Evolutionary conservation across 1,140 invertebrate genomes (phyloP).

Genomic region (Micrasema longulum): DNA sequence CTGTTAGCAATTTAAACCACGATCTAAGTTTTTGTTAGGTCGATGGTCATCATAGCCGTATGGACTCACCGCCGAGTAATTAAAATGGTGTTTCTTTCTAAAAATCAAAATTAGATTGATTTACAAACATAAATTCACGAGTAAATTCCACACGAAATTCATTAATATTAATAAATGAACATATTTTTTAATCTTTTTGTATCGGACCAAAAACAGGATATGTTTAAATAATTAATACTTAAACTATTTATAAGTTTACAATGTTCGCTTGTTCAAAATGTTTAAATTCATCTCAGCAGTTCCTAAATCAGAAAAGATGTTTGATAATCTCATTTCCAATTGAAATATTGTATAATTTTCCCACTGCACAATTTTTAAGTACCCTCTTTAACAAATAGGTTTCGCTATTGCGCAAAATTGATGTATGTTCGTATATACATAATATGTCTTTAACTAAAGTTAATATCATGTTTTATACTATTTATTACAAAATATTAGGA

Average conservation of each 20-base stretch:
- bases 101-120: no score
- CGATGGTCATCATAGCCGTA: no score
- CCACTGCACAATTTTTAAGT: conserved; percentile 8
- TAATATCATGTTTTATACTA: conserved; percentile 54
- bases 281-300: background rate
- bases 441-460: conserved; percentile 45
- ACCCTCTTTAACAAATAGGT: conserved; percentile 13
- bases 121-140: no score
- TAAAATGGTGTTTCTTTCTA: no score
- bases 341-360: no score
- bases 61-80: no score
- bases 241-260: conserved; percentile 15
- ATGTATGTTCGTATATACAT: conserved; percentile 41
- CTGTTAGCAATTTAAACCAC: no score
- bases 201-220: conserved; percentile 12
- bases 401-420: conserved; percentile 21
- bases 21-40: no score
- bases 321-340: background rate
- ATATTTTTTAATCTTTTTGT: conserved; percentile 30
- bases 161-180: no score
- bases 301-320: background rate
- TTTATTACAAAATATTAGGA: conserved; percentile 53
- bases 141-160: no score
- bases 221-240: conserved; percentile 1
- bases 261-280: background rate